These are phyloP conservation scores for Alectura lathami DNA, from an alignment of 2,113 vertebrate species.

Conservation along the genomic window DNA sequence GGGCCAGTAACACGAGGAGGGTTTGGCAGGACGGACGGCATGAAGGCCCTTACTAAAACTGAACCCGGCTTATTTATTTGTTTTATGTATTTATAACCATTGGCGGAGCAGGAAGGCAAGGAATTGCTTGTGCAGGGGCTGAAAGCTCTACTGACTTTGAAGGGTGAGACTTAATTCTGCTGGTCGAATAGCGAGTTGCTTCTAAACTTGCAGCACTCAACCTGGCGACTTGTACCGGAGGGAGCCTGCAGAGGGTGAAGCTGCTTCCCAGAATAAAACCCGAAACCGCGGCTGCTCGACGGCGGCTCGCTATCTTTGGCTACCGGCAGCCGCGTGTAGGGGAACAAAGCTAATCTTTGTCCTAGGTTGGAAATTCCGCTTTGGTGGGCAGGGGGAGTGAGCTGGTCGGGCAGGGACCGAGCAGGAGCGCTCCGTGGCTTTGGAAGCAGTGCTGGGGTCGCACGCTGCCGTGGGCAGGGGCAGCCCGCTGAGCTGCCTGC, in stretches of 20 bases:
- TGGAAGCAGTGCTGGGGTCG: not conserved
- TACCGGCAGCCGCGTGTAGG: not conserved
- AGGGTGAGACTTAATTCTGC: not conserved
- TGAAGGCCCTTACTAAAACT: slow-evolving; percentile 34
- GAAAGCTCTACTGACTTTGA: not conserved
- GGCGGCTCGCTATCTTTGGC: not conserved
- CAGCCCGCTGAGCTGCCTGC: not conserved
- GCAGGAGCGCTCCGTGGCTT: not conserved
- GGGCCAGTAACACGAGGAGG: slow-evolving; percentile 12
- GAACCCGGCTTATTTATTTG: not conserved
- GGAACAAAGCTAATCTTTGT: slow-evolving; percentile 59
- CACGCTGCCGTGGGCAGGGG: not conserved
- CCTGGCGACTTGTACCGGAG: not conserved
- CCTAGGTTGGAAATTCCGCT: slow-evolving; percentile 23
- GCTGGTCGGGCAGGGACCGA: not conserved
- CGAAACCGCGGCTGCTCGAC: not conserved
- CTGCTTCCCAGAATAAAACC: slow-evolving; percentile 28
- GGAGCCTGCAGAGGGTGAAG: not conserved
- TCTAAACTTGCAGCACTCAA: not conserved
- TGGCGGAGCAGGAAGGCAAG: not conserved
- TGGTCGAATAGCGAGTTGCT: not conserved
- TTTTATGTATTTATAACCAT: not conserved
- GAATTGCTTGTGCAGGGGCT: not conserved
- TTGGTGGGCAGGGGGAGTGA: not conserved
- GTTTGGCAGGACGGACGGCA: not conserved